phyloP scores from a whole-genome alignment of 1,140 invertebrate genomes.

The Drosophila neocordata region DNA sequence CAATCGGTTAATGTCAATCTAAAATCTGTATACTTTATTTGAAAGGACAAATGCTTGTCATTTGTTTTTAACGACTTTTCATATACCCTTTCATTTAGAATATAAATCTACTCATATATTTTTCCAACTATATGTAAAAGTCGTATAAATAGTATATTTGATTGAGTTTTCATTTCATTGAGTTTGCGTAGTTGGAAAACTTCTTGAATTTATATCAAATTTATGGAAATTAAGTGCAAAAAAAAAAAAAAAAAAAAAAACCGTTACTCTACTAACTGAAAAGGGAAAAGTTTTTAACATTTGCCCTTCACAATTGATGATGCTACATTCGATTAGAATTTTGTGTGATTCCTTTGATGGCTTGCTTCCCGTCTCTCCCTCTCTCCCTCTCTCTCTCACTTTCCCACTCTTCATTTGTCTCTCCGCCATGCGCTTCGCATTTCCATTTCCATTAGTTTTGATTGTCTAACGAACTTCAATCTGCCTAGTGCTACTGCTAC shows the following conservation, averaged over 20 bases:
- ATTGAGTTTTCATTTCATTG: slow-evolving; percentile 9
- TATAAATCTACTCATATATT: too few species aligned
- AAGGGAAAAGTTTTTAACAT: not conserved
- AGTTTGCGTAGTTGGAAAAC: slow-evolving; percentile 2
- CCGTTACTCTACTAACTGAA: not conserved
- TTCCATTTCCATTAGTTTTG: slow-evolving; percentile 11
- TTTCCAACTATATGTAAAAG: not conserved
- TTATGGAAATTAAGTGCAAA: slow-evolving; percentile 5
- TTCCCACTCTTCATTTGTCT: not conserved
- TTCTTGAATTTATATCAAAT: not conserved
- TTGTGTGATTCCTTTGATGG: too few species aligned
- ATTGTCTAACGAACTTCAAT: slow-evolving; percentile 9
- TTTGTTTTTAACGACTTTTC: slow-evolving; percentile 6
- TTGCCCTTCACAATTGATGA: slow-evolving; percentile 7
- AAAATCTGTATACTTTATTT: too few species aligned
- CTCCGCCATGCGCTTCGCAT: not conserved
- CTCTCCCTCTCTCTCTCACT: not conserved
- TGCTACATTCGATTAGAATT: not conserved
- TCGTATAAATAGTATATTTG: not conserved
- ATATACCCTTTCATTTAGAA: not conserved
- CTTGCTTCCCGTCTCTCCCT: too few species aligned
- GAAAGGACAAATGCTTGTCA: not conserved
- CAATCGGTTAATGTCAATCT: too few species aligned
- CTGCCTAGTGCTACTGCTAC: not conserved
- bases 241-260: not conserved